These are phyloP conservation scores for Oasisia sp. DNA, from an alignment of 2,888 invertebrate species.

Conservation along the genomic window DNA sequence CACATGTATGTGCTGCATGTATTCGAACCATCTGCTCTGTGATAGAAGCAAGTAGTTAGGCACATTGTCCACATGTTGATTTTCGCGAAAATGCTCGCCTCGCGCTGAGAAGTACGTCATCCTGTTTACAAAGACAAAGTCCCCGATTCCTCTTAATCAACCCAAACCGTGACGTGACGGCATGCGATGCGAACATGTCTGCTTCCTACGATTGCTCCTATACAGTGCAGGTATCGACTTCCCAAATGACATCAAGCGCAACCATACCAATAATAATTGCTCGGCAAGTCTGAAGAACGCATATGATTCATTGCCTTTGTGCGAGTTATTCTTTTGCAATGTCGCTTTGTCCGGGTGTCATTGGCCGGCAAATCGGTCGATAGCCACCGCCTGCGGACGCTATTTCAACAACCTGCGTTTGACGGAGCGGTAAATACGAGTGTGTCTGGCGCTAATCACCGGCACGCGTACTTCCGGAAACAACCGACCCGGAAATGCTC, in stretches of 20 bases:
- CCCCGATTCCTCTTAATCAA: no score
- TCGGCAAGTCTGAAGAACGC: neutral
- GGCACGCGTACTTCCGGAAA: neutral
- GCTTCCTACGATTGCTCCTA: neutral
- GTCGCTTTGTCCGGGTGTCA: neutral
- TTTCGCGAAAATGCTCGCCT: no score
- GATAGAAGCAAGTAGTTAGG: no score
- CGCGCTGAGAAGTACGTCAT: no score
- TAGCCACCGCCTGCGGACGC: neutral
- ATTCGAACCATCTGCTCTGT: no score
- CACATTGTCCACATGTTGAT: no score
- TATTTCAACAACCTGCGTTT: neutral
- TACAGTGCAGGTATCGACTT: neutral
- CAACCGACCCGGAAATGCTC: neutral
- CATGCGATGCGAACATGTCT: no score
- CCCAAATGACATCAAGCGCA: neutral
- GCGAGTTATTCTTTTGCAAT: neutral
- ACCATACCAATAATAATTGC: neutral
- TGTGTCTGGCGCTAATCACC: neutral
- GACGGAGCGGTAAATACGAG: neutral
- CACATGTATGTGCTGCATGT: no score
- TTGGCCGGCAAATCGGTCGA: neutral
- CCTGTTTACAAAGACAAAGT: no score
- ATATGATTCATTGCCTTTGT: neutral
- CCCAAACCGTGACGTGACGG: no score